These are phyloP conservation scores for Metallyticus violacea DNA, from an alignment of 2,888 invertebrate genomes.

Conservation along the genomic window DNA sequence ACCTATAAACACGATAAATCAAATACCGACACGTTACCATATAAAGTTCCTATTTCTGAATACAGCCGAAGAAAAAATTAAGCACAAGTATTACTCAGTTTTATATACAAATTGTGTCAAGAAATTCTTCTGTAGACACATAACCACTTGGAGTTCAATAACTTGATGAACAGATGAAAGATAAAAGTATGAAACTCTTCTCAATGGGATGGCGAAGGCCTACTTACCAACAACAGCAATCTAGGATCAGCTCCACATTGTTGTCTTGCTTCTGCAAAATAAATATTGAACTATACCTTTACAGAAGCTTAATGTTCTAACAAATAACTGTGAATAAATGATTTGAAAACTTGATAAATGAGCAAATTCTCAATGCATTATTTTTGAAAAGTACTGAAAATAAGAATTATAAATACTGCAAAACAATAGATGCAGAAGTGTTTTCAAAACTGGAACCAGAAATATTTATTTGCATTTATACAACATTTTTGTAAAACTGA, in stretches of 20 bases:
- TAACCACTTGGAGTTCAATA: background rate
- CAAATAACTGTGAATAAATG: too few species aligned
- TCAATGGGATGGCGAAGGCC: constrained; percentile 5
- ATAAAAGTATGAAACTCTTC: constrained; percentile 4
- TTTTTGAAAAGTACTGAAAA: too few species aligned
- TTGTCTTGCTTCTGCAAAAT: constrained; percentile 35
- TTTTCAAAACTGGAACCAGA: too few species aligned
- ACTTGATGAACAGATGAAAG: constrained; percentile 1
- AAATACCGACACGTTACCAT: constrained; percentile 1
- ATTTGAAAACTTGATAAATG: too few species aligned
- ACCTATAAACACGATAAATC: constrained; percentile 8
- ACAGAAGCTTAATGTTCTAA: too few species aligned
- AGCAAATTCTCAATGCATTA: too few species aligned
- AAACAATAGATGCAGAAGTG: too few species aligned
- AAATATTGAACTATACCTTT: background rate
- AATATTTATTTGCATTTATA: too few species aligned
- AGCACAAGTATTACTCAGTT: background rate
- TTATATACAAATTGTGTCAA: constrained; percentile 7
- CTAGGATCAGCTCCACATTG: constrained; percentile 36
- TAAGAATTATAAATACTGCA: too few species aligned
- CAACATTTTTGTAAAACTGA: too few species aligned
- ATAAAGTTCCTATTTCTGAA: background rate
- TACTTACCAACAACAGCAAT: constrained; percentile 10
- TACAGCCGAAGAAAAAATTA: background rate
- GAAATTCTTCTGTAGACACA: background rate